Percentiles rank a stretch among this genome's conserved stretches.
These are phyloP conservation scores for Lepidurus arcticus DNA, from an alignment of 1,140 invertebrate genomes.

Conservation along the genomic window DNA sequence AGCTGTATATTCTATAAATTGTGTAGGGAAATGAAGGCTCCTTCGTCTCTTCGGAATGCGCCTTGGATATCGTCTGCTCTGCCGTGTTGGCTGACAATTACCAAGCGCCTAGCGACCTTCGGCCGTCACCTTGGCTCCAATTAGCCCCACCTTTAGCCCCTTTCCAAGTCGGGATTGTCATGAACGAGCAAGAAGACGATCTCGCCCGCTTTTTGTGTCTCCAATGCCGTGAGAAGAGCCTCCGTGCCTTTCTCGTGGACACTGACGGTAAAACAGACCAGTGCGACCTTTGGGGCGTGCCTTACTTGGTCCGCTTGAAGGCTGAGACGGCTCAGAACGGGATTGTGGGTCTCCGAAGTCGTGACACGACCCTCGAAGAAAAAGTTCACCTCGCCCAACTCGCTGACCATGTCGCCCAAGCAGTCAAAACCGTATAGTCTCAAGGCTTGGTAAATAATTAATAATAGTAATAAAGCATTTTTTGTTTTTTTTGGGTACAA, in stretches of 20 bases:
- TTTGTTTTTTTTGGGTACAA: conserved; percentile 25
- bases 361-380: conserved; percentile 63
- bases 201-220: not conserved
- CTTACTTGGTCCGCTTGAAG: conserved; percentile 61
- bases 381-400: not conserved
- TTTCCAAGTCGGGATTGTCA: not conserved
- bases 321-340: conserved; percentile 61
- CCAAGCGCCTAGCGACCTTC: not conserved
- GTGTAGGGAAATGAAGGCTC: not conserved
- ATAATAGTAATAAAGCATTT: conserved; percentile 28
- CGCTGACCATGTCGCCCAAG: not conserved
- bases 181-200: not conserved
- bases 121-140: not conserved
- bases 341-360: conserved; percentile 60
- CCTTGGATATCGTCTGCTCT: not conserved
- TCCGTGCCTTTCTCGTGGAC: not conserved
- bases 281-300: conserved; percentile 51
- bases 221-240: not conserved
- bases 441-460: not conserved
- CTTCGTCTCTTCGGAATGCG: not conserved
- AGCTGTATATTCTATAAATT: not conserved
- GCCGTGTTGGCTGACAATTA: not conserved
- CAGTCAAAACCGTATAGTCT: conserved; percentile 15
- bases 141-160: not conserved
- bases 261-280: conserved; percentile 4